phyloP scores from a whole-genome alignment of 2,888 invertebrate species.

The Torymus texanus region DNA sequence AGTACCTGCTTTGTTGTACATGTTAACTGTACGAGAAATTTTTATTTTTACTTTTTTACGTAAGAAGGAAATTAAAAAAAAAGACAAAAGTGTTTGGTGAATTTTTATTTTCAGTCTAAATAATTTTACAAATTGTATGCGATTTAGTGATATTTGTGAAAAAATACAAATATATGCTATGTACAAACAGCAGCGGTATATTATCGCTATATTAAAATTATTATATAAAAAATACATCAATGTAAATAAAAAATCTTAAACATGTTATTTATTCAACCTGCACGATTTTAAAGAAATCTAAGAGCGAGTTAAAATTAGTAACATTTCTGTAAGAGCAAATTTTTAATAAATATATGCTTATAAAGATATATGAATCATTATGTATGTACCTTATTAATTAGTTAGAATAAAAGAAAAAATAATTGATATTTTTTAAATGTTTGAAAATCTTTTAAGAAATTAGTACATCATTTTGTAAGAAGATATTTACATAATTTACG shows the following conservation, averaged over 20 bases:
- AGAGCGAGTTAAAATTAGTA: constrained; percentile 31
- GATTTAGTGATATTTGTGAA: constrained; percentile 19
- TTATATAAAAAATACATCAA: constrained; percentile 12
- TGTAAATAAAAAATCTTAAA: constrained; percentile 45
- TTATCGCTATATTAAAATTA: constrained; percentile 15
- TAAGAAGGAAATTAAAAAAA: constrained; percentile 16
- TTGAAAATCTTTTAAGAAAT: constrained; percentile 19
- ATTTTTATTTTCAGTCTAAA: constrained; percentile 48
- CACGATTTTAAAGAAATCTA: constrained; percentile 10
- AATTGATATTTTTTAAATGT: constrained; percentile 15
- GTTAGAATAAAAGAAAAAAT: too few relatives aligned
- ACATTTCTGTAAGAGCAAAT: constrained; percentile 21
- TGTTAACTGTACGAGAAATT: constrained; percentile 28
- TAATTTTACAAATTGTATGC: constrained; percentile 36
- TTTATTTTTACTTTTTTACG: constrained; percentile 26
- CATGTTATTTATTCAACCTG: constrained; percentile 30
- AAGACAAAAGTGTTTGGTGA: constrained; percentile 6
- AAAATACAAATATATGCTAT: constrained; percentile 45
- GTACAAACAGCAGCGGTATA: constrained; percentile 42
- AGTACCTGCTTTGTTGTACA: too few relatives aligned
- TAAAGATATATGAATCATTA: constrained; percentile 34
- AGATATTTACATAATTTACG: constrained; percentile 41
- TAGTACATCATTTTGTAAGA: constrained; percentile 21
- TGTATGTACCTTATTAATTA: too few relatives aligned
- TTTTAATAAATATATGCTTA: constrained; percentile 47